Percentiles rank a stretch among this genome's conserved stretches.
Conservation (phyloP, 1,140 invertebrate species). For the Aphelenchoides avenae region DNA sequence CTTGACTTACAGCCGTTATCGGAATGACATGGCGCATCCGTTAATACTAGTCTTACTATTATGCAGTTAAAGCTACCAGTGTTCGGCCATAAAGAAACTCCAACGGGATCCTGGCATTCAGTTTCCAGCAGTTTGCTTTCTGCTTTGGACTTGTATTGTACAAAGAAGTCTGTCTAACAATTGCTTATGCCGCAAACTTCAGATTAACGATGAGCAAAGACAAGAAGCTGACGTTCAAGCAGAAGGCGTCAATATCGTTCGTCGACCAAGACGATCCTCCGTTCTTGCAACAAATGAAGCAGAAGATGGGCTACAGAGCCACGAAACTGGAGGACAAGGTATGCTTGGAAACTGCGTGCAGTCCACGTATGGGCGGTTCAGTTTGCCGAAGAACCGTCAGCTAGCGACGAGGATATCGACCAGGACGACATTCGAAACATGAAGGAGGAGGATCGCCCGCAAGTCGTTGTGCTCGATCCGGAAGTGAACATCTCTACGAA, state of each 20-base stretch:
- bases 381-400: conserved; percentile 40
- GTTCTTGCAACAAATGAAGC: conserved; percentile 43
- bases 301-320: conserved; percentile 45
- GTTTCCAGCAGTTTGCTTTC: no score
- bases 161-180: no score
- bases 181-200: no score
- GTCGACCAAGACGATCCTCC: conserved; percentile 40
- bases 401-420: conserved; percentile 41
- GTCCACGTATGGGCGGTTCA: conserved; percentile 5
- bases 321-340: conserved; percentile 48
- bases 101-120: no score
- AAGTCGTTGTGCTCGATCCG: conserved; percentile 44
- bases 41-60: no score
- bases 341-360: conserved; percentile 6
- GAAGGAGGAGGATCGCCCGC: conserved; percentile 45
- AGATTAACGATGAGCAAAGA: no score
- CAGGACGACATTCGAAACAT: conserved; percentile 43
- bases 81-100: no score
- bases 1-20: no score
- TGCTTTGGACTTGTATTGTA: no score
- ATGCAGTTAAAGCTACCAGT: no score
- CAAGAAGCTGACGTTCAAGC: conserved; percentile 48
- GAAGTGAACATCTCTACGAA: conserved; percentile 38
- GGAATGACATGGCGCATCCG: no score
- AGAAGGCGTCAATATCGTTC: conserved; percentile 42